These are phyloP conservation scores for Tetranychus truncatus DNA, from an alignment of 2,888 invertebrate genomes.

Conservation along the genomic window DNA sequence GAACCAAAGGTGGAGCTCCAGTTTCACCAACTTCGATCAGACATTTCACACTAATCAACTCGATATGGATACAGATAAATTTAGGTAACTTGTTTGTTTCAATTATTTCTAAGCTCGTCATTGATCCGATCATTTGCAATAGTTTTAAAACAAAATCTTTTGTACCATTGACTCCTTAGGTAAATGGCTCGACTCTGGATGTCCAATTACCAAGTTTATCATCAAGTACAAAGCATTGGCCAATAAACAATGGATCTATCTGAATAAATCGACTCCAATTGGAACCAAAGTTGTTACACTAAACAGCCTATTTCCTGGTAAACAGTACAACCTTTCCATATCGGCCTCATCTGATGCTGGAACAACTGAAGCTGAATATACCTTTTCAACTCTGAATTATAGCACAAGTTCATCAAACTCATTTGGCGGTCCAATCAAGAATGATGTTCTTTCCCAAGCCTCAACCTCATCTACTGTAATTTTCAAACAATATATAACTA, in stretches of 20 bases:
- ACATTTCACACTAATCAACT: slow-evolving; percentile 22
- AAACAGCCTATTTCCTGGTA: slow-evolving; percentile 18
- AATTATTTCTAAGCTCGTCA: too few species aligned
- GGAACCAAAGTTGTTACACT: slow-evolving; percentile 19
- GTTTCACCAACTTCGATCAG: slow-evolving; percentile 23
- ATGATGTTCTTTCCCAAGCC: slow-evolving; percentile 2
- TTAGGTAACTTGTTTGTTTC: slow-evolving; percentile 23
- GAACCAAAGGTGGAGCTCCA: slow-evolving; percentile 24
- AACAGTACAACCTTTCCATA: slow-evolving; percentile 18
- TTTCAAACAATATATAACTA: slow-evolving; percentile 25
- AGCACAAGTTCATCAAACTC: neutral
- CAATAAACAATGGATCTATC: slow-evolving; percentile 22
- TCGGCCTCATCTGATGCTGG: slow-evolving; percentile 19
- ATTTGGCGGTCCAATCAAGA: neutral
- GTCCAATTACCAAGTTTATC: slow-evolving; percentile 24
- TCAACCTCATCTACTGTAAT: slow-evolving; percentile 15
- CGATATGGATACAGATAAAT: slow-evolving; percentile 26
- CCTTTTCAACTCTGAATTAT: slow-evolving; percentile 19
- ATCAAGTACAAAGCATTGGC: slow-evolving; percentile 21
- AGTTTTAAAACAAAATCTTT: too few species aligned
- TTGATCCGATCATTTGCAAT: neutral
- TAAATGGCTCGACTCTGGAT: slow-evolving; percentile 25
- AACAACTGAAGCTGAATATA: slow-evolving; percentile 21
- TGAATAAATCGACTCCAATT: slow-evolving; percentile 20
- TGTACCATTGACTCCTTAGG: too few species aligned